phyloP scores from a whole-genome alignment of 1,140 invertebrate species.

The Liolophura sinensis region DNA sequence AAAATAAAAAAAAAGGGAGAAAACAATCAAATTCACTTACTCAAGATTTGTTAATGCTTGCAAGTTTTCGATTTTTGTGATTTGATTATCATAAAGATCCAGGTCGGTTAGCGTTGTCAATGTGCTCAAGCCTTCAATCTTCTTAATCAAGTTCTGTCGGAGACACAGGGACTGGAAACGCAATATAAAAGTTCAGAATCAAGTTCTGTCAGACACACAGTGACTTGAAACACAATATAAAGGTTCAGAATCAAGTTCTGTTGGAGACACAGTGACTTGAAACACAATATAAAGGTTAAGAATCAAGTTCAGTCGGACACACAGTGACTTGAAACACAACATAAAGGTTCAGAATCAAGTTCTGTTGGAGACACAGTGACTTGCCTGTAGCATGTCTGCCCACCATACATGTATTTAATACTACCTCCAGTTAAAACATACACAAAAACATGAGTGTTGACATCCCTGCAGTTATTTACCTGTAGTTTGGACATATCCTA shows the following conservation, averaged over 20 bases:
- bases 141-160: slow-evolving; percentile 93
- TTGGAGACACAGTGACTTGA: neutral
- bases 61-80: slow-evolving; percentile 54
- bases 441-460: too few relatives aligned
- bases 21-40: slow-evolving; percentile 65
- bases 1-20: neutral
- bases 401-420: too few relatives aligned
- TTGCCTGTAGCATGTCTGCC: neutral
- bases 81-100: slow-evolving; percentile 94
- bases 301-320: neutral
- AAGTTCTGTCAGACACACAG: neutral
- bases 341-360: neutral
- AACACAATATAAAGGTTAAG: neutral
- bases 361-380: neutral
- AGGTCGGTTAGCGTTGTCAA: slow-evolving; percentile 67
- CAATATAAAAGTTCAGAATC: slow-evolving; percentile 5
- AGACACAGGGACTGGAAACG: slow-evolving; percentile 74
- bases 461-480: too few relatives aligned
- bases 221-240: neutral
- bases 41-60: slow-evolving; percentile 73
- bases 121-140: slow-evolving; percentile 67
- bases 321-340: neutral
- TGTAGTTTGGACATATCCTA: too few relatives aligned
- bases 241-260: neutral
- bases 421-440: too few relatives aligned